Evolutionary conservation across 92 coral and sea anemone species (phyloP).

Genomic region (Phymanthus crucifer): DNA sequence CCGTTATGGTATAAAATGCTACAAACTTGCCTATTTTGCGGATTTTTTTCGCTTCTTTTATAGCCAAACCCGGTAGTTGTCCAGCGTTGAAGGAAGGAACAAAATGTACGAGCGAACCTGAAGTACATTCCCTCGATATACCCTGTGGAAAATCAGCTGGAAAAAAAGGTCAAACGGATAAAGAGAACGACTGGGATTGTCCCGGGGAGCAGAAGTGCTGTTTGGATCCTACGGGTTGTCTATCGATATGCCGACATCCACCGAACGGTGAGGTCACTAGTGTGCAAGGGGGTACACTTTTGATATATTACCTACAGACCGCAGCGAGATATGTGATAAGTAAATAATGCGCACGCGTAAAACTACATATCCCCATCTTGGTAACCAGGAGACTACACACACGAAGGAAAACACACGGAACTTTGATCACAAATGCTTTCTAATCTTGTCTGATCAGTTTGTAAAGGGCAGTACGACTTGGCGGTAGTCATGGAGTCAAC

Average conservation of each 20-base stretch:
- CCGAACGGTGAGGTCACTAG: slow-evolving; percentile 34
- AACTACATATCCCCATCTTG: no score
- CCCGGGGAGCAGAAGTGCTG: slow-evolving; percentile 64
- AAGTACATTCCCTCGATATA: slow-evolving; percentile 15
- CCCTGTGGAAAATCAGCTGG: slow-evolving; percentile 52
- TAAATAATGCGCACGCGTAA: no score
- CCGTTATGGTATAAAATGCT: background rate
- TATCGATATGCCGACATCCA: slow-evolving; percentile 44
- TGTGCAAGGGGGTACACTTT: background rate
- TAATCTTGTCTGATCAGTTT: slow-evolving; percentile 31
- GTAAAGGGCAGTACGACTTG: slow-evolving; percentile 63
- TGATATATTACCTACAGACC: no score
- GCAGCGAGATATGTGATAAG: no score
- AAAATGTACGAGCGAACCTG: slow-evolving; percentile 7
- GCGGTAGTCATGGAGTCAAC: slow-evolving; percentile 60
- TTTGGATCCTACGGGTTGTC: slow-evolving; percentile 38
- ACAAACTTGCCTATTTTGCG: background rate
- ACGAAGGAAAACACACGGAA: background rate
- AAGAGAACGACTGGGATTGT: slow-evolving; percentile 43
- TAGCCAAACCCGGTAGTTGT: slow-evolving; percentile 53
- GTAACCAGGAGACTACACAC: background rate
- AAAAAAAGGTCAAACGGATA: slow-evolving; percentile 12
- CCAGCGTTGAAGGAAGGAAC: slow-evolving; percentile 22
- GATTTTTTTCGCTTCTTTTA: background rate
- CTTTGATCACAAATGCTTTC: background rate